Conservation (phyloP, 2,797 vertebrate species). For the Stomatorhinus walkeri region DNA sequence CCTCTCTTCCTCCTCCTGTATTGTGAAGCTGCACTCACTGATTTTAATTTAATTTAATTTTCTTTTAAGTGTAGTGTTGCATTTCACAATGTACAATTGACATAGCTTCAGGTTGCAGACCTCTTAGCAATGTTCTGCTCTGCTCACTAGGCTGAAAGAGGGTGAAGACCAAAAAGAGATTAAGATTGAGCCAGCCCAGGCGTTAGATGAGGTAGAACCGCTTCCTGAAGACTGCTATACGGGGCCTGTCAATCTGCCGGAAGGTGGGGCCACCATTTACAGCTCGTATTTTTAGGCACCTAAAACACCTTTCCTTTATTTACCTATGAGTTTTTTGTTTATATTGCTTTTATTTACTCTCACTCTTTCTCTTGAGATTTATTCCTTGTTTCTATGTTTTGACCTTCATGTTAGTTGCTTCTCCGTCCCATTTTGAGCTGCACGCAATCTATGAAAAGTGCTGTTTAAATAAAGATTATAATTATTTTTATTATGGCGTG, state of each 20-base stretch:
- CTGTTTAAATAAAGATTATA: background rate
- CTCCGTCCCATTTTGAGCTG: background rate
- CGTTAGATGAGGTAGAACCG: slow-evolving; percentile 90
- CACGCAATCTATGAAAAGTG: background rate
- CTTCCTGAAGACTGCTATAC: slow-evolving; percentile 95
- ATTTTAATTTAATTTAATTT: background rate
- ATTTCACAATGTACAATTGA: background rate
- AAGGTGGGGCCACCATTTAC: slow-evolving; percentile 60
- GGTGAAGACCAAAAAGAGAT: slow-evolving; percentile 96
- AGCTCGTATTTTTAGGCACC: background rate
- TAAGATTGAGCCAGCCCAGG: slow-evolving; percentile 85
- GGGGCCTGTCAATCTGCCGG: slow-evolving; percentile 84
- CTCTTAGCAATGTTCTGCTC: slow-evolving; percentile 19
- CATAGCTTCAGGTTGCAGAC: background rate
- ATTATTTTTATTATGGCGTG: background rate
- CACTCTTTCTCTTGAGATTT: background rate
- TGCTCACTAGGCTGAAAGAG: slow-evolving; percentile 77
- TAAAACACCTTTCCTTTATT: background rate
- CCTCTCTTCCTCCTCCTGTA: background rate
- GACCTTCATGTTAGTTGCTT: background rate
- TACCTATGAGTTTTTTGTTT: background rate
- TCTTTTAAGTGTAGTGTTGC: background rate
- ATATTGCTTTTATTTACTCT: background rate
- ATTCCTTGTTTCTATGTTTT: background rate
- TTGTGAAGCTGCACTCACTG: background rate